A percentile compares a stretch with the other conserved stretches of the same genome.
Conservation (phyloP, 2,888 invertebrate genomes). For the Chrysopilus asiliformis region DNA sequence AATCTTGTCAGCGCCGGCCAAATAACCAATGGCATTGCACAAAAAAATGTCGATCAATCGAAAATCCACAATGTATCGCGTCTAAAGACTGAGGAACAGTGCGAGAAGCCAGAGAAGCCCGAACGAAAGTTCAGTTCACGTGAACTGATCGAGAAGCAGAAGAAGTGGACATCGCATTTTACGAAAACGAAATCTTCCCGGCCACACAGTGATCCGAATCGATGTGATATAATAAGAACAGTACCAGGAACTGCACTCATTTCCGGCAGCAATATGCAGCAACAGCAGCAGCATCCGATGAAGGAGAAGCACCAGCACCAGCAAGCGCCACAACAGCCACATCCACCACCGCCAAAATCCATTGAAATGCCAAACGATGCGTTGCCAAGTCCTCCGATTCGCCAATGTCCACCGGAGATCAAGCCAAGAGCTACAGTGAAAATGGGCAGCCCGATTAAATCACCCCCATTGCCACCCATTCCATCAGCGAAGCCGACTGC, state of each 20-base stretch:
- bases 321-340: slow-evolving; percentile 7
- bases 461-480: slow-evolving; percentile 33
- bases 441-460: slow-evolving; percentile 33
- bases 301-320: slow-evolving; percentile 7
- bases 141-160: slow-evolving; percentile 78
- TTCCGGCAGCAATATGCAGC: slow-evolving; percentile 31
- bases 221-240: slow-evolving; percentile 36
- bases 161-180: slow-evolving; percentile 86
- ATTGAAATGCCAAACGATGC: slow-evolving; percentile 17
- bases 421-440: slow-evolving; percentile 30
- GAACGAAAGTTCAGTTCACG: slow-evolving; percentile 71
- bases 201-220: slow-evolving; percentile 50
- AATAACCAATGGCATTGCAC: slow-evolving; percentile 38
- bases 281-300: slow-evolving; percentile 15
- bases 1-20: slow-evolving; percentile 26
- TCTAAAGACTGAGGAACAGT: slow-evolving; percentile 42
- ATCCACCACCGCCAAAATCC: slow-evolving; percentile 12
- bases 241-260: slow-evolving; percentile 41
- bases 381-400: slow-evolving; percentile 30
- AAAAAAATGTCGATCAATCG: slow-evolving; percentile 34
- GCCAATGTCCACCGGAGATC: slow-evolving; percentile 32
- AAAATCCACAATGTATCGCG: slow-evolving; percentile 39
- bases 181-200: slow-evolving; percentile 56
- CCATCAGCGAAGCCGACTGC: slow-evolving; percentile 28
- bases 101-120: slow-evolving; percentile 66